A percentile compares a stretch with the other conserved stretches of the same genome.
These are phyloP conservation scores for Scomber colias DNA, from an alignment of 2,113 vertebrate genomes.

Conservation along the genomic window DNA sequence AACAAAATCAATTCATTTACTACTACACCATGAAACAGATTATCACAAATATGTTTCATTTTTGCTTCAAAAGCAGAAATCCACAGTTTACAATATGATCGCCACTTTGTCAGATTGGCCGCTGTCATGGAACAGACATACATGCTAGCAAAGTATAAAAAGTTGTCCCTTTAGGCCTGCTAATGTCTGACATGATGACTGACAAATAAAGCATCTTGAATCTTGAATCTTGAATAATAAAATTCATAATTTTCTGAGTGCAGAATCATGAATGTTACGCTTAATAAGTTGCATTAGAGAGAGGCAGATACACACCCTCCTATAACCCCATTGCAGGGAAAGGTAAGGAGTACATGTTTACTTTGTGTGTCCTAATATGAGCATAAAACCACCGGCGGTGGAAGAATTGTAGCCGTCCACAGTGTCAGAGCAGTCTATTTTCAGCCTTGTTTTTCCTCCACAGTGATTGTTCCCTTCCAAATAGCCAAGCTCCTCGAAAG, in stretches of 20 bases:
- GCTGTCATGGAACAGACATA: too few species aligned
- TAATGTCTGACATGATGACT: too few species aligned
- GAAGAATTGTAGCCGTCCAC: constrained; percentile 42
- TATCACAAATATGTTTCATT: too few species aligned
- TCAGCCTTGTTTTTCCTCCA: constrained; percentile 77
- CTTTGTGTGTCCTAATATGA: constrained; percentile 59
- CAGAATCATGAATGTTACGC: background rate
- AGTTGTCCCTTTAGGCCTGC: background rate
- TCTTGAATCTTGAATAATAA: too few species aligned
- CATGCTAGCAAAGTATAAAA: background rate
- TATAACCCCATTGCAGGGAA: background rate
- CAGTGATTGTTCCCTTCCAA: constrained; percentile 76
- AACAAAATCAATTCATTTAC: too few species aligned
- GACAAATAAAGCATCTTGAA: too few species aligned
- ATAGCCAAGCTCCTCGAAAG: constrained; percentile 73
- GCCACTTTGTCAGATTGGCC: too few species aligned
- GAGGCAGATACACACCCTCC: background rate
- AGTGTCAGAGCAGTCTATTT: constrained; percentile 71
- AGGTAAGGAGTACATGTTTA: constrained; percentile 9
- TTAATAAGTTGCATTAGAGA: background rate
- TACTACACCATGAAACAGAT: too few species aligned
- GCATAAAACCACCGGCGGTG: constrained; percentile 39
- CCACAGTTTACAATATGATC: too few species aligned
- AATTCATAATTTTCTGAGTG: too few species aligned
- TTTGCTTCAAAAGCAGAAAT: too few species aligned